Evolutionary conservation across 2,888 invertebrate genomes (phyloP), one percentile per base, ranked within the genome.

Genomic region (Drosophila parthenogenetica): DNA sequence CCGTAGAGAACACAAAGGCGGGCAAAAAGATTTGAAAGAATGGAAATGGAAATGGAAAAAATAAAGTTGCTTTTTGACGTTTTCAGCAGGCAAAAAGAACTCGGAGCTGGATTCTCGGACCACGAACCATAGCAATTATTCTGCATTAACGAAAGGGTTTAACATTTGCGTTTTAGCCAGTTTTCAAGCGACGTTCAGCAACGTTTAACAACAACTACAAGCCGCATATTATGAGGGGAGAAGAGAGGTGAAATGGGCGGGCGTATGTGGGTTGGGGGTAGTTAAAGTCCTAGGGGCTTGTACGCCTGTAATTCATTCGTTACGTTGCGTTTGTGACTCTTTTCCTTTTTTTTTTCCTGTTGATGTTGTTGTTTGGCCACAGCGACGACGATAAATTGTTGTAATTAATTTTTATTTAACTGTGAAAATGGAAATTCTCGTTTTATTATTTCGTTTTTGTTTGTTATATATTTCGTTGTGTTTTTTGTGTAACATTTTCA

Each of bases 401-500:
- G 87, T 89, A 90, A 90, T 90, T 90, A 90, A 89, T 90, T 90
- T 90, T 89, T 89, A 89, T 90, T 90, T 89, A 89, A 87, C 85
- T 90, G 85, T 82, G 85, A 89, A 88, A 89, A 89, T 88, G 87
- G 75, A 76, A 85, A 85, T 78, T 77, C 69, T 76, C 57, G 37
- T 70, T 17, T 17, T 58, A 45, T 50, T 50, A 11, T 22, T 42
- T 5, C n/a, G 14, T 2, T 10, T 8, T 29, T 29, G 7, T 29
- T 29, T 29, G 29, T 29, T 29, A 8, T 29, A 29, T 8, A 29
- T 10, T 22, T 29, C 49, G 16, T 42, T 37, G 43, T 39, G 65
- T 49, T 66, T 66, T 63, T 65, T 62, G 29, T 76, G 19, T 54
- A 69, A 81, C 83, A 81, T 84, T 88, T 89, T 83, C 76, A 66